phyloP scores from a whole-genome alignment of 2,113 vertebrate species.

The Onychostruthus taczanowskii region DNA sequence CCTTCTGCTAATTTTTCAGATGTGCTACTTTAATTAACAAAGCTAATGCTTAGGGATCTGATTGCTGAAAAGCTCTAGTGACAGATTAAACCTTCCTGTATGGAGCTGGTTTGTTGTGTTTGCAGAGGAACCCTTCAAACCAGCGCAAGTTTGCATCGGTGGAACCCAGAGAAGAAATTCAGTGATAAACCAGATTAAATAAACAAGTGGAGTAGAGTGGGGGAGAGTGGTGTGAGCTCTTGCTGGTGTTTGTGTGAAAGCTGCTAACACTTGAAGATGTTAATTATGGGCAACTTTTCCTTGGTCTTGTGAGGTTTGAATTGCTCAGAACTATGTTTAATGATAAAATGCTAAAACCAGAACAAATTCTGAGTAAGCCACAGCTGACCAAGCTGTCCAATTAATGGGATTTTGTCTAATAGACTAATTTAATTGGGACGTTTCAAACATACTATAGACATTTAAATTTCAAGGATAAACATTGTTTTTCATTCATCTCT shows the following conservation, averaged over 20 bases:
- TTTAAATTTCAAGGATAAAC: background rate
- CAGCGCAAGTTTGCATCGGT: rapidly evolving
- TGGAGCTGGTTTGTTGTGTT: background rate
- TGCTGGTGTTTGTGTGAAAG: background rate
- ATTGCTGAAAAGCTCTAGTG: background rate
- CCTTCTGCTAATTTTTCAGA: background rate
- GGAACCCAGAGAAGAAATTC: background rate
- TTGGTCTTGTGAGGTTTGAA: background rate
- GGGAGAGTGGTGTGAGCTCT: background rate
- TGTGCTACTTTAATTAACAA: background rate
- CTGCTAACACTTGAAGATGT: background rate
- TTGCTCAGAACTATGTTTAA: background rate
- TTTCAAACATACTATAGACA: background rate
- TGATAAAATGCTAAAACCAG: background rate
- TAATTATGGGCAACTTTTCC: background rate
- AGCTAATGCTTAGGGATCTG: background rate
- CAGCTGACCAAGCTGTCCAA: background rate
- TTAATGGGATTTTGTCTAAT: background rate
- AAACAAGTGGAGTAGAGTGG: background rate
- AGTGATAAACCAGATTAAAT: background rate
- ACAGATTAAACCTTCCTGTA: background rate
- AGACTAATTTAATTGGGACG: background rate
- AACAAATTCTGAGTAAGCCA: background rate
- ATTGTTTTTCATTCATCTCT: background rate
- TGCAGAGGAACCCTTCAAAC: background rate